Percentiles rank a stretch among this genome's conserved stretches.
Evolutionary conservation across 1,140 invertebrate species (phyloP).

Genomic region (Ooceraea biroi): DNA sequence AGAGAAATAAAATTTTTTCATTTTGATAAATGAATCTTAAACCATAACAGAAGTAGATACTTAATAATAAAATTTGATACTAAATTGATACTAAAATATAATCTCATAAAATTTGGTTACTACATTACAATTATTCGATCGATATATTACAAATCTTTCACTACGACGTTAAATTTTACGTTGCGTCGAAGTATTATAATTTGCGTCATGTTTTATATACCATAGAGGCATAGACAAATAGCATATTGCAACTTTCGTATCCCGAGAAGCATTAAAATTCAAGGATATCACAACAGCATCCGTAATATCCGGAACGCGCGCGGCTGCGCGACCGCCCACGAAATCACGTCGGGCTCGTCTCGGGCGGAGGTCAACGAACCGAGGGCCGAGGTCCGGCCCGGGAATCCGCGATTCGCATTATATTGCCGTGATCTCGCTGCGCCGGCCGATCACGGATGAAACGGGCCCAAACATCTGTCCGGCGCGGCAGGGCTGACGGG

Average conservation of each 20-base stretch:
- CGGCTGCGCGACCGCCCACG: conserved; percentile 43
- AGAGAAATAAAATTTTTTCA: not conserved
- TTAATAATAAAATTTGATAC: no score
- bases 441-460: conserved; percentile 43
- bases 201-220: not conserved
- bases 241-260: conserved; percentile 9
- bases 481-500: conserved; percentile 11
- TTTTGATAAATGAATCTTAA: not conserved
- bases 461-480: conserved; percentile 69
- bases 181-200: not conserved
- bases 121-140: no score
- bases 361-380: conserved; percentile 67
- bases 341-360: conserved; percentile 44
- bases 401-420: conserved; percentile 64
- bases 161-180: not conserved
- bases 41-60: no score
- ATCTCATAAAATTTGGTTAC: no score
- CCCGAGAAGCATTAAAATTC: conserved; percentile 21
- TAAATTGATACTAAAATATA: no score
- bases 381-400: conserved; percentile 12
- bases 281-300: conserved; percentile 23
- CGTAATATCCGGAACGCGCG: conserved; percentile 22
- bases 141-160: no score
- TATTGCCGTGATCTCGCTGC: conserved; percentile 57
- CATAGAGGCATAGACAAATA: not conserved